phyloP scores from a whole-genome alignment of 2,797 vertebrate species.

The Catamblyrhynchus diadema region DNA sequence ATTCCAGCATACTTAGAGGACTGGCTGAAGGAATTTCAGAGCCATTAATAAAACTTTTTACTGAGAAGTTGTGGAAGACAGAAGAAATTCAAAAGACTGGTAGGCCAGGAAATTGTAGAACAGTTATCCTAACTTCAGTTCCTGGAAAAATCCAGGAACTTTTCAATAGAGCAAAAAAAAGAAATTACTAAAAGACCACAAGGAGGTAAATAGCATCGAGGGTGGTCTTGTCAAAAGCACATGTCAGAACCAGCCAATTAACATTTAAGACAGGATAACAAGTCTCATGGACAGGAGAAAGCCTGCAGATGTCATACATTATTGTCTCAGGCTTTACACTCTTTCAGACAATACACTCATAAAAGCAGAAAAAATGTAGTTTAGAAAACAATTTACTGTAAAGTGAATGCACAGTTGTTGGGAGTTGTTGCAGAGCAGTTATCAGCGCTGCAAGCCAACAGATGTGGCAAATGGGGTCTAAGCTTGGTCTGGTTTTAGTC shows the following conservation, averaged over 20 bases:
- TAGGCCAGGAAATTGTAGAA: neutral
- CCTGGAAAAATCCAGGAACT: neutral
- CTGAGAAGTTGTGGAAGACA: neutral
- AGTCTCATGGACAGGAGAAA: neutral
- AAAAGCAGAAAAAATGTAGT: neutral
- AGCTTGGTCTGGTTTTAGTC: neutral
- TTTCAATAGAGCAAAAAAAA: neutral
- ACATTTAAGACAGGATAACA: neutral
- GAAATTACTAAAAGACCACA: neutral
- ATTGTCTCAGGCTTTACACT: neutral
- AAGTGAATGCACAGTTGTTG: neutral
- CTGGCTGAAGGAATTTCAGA: neutral
- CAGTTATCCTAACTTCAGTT: neutral
- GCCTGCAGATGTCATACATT: neutral
- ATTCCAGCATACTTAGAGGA: neutral
- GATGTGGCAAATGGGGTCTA: neutral
- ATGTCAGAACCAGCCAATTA: neutral
- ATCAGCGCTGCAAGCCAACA: neutral
- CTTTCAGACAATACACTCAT: neutral
- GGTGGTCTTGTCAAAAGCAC: neutral
- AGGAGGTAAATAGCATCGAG: neutral
- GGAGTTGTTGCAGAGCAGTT: neutral
- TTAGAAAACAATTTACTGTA: neutral
- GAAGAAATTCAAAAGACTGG: neutral
- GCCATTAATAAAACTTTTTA: neutral